Base-by-base conservation (phyloP, 2,888 invertebrate genomes). In the Pristionchus exspectatus region DNA sequence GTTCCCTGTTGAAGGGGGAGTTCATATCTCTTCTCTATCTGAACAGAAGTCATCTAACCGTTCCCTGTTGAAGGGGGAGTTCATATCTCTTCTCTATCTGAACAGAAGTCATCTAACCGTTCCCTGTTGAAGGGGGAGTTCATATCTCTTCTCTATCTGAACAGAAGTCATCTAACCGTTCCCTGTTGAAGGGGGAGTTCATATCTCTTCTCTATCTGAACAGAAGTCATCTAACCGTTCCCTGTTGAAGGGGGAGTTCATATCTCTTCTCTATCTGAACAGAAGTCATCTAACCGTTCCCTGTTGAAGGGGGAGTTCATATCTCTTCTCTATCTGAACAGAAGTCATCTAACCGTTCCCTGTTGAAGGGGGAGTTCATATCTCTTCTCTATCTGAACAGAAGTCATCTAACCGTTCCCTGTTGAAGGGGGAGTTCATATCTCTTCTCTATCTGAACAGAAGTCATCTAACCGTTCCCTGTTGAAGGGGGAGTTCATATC, bases 11-110 rank as follows among this genome's bases (percentile, higher is more conserved):
- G n/a, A n/a, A n/a, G n/a, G n/a, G n/a, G n/a, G n/a, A n/a, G n/a
- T n/a, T n/a, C n/a, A n/a, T n/a, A 50, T 77, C 77, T 77, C 77
- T 77, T 18, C 44, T 77, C 38, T 77, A 77, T 77, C 77, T 77
- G 7, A 77, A 44, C 24, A 44, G 21, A 10, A 44, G 24, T 44
- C 77, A 44, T 44, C 44, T 77, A 24, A 44, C 38, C 2, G 77
- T 77, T 77, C 77, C 77, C 44, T 77, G n/a, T n/a, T n/a, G n/a
- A n/a, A n/a, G n/a, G n/a, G n/a, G n/a, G n/a, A n/a, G n/a, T n/a
- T n/a, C n/a, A n/a, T n/a, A 50, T 77, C 77, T 77, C 77, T 77
- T 18, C 44, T 77, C 38, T 77, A 77, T 77, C 77, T 77, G 7
- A 77, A 44, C 24, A 44, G 21, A 10, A 44, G 24, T 44, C 77